A percentile compares a stretch with the other conserved stretches of the same genome.
Conservation (phyloP, 2,888 invertebrate genomes). For the Philaethria dido region DNA sequence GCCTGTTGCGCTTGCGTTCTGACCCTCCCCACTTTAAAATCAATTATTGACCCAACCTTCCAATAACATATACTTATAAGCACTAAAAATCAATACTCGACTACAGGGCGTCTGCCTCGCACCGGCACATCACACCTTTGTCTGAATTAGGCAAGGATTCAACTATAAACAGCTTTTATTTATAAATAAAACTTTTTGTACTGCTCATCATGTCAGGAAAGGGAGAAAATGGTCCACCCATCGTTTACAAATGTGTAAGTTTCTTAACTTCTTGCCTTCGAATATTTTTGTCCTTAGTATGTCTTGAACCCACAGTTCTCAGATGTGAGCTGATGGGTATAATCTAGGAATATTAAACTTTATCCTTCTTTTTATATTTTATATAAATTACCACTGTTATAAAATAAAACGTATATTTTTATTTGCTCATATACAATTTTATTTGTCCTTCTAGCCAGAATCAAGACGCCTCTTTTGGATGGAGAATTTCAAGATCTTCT, state of each 20-base stretch:
- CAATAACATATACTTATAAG: conserved; percentile 5
- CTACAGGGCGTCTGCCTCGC: not conserved
- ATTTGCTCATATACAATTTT: not conserved
- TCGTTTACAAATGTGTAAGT: not conserved
- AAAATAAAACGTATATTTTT: no score
- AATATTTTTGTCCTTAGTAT: not conserved
- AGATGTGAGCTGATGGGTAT: no score
- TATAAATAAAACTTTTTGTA: not conserved
- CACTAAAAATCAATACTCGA: conserved; percentile 24
- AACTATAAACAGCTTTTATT: not conserved
- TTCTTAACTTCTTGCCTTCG: not conserved
- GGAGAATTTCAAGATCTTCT: conserved; percentile 7
- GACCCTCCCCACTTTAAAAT: not conserved
- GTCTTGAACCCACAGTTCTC: not conserved
- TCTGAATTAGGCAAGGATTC: not conserved
- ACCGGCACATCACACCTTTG: not conserved
- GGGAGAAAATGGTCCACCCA: not conserved
- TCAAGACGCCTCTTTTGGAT: no score
- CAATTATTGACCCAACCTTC: not conserved
- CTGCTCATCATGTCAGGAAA: not conserved
- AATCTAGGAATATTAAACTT: no score
- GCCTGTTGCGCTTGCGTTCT: conserved; percentile 23
- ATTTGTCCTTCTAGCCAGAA: not conserved
- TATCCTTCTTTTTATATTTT: no score
- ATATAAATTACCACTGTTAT: no score